Evolutionary conservation across 2,888 invertebrate genomes (phyloP).

Genomic region (Plebejus anna): DNA sequence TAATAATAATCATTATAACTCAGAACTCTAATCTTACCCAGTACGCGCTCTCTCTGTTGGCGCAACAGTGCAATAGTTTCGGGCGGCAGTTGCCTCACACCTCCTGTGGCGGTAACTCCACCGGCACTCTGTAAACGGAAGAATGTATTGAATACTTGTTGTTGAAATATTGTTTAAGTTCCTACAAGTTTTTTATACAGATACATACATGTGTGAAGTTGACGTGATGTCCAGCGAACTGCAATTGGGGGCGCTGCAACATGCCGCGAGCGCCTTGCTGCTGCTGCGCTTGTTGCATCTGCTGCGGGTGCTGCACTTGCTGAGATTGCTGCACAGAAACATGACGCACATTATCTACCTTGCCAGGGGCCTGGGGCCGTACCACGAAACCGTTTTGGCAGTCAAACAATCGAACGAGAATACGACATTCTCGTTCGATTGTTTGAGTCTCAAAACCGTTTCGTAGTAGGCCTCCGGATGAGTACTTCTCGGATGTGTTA

Average conservation of each 20-base stretch:
- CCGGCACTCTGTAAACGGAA: constrained; percentile 34
- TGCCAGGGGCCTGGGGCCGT: no score
- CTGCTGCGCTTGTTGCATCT: constrained; percentile 31
- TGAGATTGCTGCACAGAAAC: constrained; percentile 20
- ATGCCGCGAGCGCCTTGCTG: constrained; percentile 37
- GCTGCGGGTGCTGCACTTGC: constrained; percentile 28
- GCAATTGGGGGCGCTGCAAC: constrained; percentile 58
- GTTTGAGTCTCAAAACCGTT: no score
- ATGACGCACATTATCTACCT: not conserved
- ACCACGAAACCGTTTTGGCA: no score
- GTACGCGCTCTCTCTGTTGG: constrained; percentile 74
- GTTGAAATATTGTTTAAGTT: not conserved
- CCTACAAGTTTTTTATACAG: not conserved
- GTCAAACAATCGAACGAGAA: no score
- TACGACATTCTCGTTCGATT: no score
- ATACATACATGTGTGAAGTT: constrained; percentile 64
- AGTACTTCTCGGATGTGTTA: no score
- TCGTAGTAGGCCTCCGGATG: no score
- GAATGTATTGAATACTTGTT: not conserved
- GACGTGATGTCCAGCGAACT: constrained; percentile 61
- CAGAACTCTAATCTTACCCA: constrained; percentile 38
- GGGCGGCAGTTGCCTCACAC: constrained; percentile 79
- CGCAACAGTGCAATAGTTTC: constrained; percentile 81
- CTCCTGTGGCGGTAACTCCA: constrained; percentile 46
- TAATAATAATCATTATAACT: no score